Base-by-base conservation (phyloP, 2,888 invertebrate species). In the Dolichopus griseipennis region DNA sequence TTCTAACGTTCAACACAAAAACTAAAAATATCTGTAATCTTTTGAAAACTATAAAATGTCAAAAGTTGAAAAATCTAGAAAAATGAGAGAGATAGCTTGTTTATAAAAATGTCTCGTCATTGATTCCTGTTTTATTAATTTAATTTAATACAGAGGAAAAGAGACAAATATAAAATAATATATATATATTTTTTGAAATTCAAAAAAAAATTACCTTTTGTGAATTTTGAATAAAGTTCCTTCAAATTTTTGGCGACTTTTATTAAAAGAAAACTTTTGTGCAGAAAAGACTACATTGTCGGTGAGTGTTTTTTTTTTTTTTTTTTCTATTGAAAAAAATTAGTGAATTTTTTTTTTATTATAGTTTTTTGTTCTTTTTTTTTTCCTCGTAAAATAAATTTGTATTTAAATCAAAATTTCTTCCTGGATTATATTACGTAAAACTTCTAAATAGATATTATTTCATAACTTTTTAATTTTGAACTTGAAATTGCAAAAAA, bases 261-360 rank as follows among this genome's bases (percentile, higher is more conserved):
- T 52, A 52, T 52, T 52, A 52, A 15, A 52, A 52, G 52, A n/a
- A 52, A 52, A 52, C 52, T 52, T 52, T 52, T 52, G 52, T 52
- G 52, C n/a, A n/a, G 52, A 52, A 52, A 18, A 52, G 52, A 52
- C 52, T 15, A 52, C 52, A 18, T 52, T 52, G 52, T 52, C 52
- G 52, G 52, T 52, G 52, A 52, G 52, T 52, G 52, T 52, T 52
- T 5, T 7, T 41, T 41, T 41, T 41, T 41, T 41, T 41, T 41
- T 41, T 41, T 41, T 41, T 41, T 5, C 8, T 41, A 6, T 41
- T 41, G 15, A 41, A 12, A n/a, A n/a, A n/a, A n/a, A 41, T 27
- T 27, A 27, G 27, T 27, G 27, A 27, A 4, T 27, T 27, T 27
- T 27, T 27, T 27, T 27, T 27, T 5, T 37, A 37, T 37, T 10